Evolutionary conservation across 2,888 invertebrate genomes (phyloP), one percentile per base, ranked within the genome.

Genomic region (Orchestes rusci): DNA sequence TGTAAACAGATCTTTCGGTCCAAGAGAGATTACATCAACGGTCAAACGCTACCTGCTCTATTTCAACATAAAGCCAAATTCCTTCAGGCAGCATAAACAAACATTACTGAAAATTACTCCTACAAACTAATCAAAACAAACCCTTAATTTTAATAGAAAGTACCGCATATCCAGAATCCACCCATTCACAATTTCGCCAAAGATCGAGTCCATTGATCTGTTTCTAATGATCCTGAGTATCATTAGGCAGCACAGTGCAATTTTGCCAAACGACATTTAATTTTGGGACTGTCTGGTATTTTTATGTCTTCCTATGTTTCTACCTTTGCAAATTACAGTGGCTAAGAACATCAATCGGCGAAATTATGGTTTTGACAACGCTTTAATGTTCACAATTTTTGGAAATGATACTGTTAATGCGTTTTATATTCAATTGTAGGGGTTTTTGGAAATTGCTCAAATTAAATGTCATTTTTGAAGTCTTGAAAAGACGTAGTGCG

Each of bases 261-360:
- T 48, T 48, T 48, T 35, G 31, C 41, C 44, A 49, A 57, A 57
- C 51, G 54, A 56, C 57, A 55, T 51, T 51, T 51, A 51, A 51
- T 51, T 48, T 48, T 45, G 37, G 35, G 39, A 48, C 39, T 18
- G 42, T 40, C 43, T 50, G 43, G 36, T 33, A 47, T 20, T 34
- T 39, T 3, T n/a, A 34, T 41, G 16, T 44, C 35, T 40, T n/a
- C n/a, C n/a, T n/a, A n/a, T n/a, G n/a, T 32, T 41, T 28, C 36
- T 23, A 27, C 28, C 33, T 35, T 39, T 38, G 34, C 16, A 45
- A 49, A 49, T 49, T 49, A 49, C 42, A 43, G 42, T 35, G 45
- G 35, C 34, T 16, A 34, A 30, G 29, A 27, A 42, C 40, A 45
- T 39, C 31, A 39, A 45, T 39, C 39, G 39, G 31, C 43, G 16